Evolutionary conservation across 2,888 invertebrate species (phyloP).

Genomic region (Apantesis nais): DNA sequence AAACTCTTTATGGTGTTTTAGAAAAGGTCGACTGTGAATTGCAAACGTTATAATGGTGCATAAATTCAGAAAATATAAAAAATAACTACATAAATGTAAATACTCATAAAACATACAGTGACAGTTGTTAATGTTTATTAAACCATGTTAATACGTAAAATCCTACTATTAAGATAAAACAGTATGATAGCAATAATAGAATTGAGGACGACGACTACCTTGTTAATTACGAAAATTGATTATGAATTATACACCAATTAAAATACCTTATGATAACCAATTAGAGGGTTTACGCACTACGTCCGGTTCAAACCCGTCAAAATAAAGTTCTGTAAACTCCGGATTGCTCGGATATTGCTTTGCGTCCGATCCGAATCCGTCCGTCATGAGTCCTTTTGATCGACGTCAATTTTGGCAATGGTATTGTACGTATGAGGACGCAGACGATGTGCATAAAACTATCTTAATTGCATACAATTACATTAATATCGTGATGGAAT

Average conservation of each 20-base stretch:
- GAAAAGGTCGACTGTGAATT: background rate
- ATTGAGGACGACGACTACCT: conserved; percentile 4
- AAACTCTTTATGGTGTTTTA: too few species aligned
- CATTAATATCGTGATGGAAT: too few species aligned
- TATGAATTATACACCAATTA: background rate
- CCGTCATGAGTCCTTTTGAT: too few species aligned
- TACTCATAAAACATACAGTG: background rate
- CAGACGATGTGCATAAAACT: too few species aligned
- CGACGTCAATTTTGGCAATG: too few species aligned
- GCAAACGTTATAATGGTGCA: background rate
- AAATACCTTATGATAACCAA: background rate
- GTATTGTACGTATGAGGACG: too few species aligned
- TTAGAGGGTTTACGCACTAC: too few species aligned
- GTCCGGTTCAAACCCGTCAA: background rate
- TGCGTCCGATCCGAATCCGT: too few species aligned
- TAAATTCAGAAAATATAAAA: background rate
- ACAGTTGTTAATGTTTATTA: conserved; percentile 2
- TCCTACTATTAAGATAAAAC: conserved; percentile 8
- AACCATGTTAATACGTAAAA: conserved; percentile 1
- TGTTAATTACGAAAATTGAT: background rate
- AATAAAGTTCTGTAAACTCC: too few species aligned
- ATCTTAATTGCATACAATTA: too few species aligned
- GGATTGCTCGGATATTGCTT: too few species aligned
- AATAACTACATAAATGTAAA: background rate
- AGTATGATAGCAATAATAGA: background rate